Base-by-base conservation (phyloP, 2,113 vertebrate genomes). In the Grallaria varia region DNA sequence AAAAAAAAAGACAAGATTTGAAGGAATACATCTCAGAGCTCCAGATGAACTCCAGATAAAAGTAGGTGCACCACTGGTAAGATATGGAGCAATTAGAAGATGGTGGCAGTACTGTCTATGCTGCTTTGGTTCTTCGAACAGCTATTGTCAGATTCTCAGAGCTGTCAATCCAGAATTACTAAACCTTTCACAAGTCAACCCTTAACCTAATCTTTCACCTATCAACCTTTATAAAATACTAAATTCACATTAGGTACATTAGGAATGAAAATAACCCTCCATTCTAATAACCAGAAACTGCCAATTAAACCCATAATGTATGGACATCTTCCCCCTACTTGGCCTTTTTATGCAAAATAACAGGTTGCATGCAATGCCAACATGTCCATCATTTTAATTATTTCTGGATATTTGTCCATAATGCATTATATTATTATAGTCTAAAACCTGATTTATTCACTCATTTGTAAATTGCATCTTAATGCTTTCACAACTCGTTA, bases 241-340 rank as follows among this genome's bases (percentile, higher is more conserved):
- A 69, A 93, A 91, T 89, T 92, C 82, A 78, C 35, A 87, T 67
- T 59, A 96, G 93, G 56, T 71, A 95, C 92, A 92, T 93, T 93
- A 95, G 58, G 45, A 84, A 97, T 89, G 86, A 84, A 94, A 97
- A 97, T 84, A 80, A 87, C 58, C 31, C 82, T 76, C 80, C 84
- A 67, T 79, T 97, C 83, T 96, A 95, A 91, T 86, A 94, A 85
- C 71, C 17, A 89, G 78, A 74, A 96, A 71, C 79, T 96, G 74
- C 91, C 94, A 97, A 95, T 97, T 97, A 96, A 98, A 97, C 67
- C 31, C 53, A 93, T 92, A 96, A 97, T 95, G 75, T 88, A 93
- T 93, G 89, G 91, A 91, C 91, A 91, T 92, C 78, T 94, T 94
- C 93, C 87, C 87, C 88, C 93, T 59, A 60, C 66, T 87, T 97